These are phyloP conservation scores for Orthosia gracilis DNA, from an alignment of 2,888 invertebrate genomes.

Conservation along the genomic window DNA sequence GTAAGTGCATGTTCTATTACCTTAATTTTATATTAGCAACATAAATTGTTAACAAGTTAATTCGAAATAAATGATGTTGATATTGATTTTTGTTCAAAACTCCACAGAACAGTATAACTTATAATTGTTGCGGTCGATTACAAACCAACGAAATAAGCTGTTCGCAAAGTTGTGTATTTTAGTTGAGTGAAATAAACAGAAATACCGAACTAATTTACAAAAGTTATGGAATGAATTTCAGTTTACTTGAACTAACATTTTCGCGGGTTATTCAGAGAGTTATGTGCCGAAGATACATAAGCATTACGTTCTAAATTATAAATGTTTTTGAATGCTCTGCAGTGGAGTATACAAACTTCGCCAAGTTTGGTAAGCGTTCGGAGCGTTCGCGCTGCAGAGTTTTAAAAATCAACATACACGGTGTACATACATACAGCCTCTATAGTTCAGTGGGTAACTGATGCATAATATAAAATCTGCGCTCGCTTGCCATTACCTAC, in stretches of 20 bases:
- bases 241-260: slow-evolving; percentile 26
- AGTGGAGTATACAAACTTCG: slow-evolving; percentile 55
- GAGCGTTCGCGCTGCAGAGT: slow-evolving; percentile 38
- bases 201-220: slow-evolving; percentile 17
- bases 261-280: slow-evolving; percentile 28
- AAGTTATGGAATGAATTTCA: slow-evolving; percentile 20
- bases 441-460: slow-evolving; percentile 49
- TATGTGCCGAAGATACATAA: slow-evolving; percentile 44
- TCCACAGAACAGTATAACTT: slow-evolving; percentile 30
- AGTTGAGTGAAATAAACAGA: slow-evolving; percentile 31
- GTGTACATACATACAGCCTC: slow-evolving; percentile 22
- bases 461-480: slow-evolving; percentile 67
- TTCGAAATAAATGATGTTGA: slow-evolving; percentile 20
- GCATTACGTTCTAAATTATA: slow-evolving; percentile 55
- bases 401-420: slow-evolving; percentile 60
- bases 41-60: slow-evolving; percentile 25
- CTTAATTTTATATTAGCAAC: slow-evolving; percentile 8
- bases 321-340: slow-evolving; percentile 54
- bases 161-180: slow-evolving; percentile 34
- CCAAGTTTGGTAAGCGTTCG: slow-evolving; percentile 45
- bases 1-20: slow-evolving; percentile 49
- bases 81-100: slow-evolving; percentile 27
- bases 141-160: slow-evolving; percentile 11
- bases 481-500: slow-evolving; percentile 59
- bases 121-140: slow-evolving; percentile 28